Base-by-base conservation (phyloP, 92 coral and sea anemone species). In the Meandrina meandrites region DNA sequence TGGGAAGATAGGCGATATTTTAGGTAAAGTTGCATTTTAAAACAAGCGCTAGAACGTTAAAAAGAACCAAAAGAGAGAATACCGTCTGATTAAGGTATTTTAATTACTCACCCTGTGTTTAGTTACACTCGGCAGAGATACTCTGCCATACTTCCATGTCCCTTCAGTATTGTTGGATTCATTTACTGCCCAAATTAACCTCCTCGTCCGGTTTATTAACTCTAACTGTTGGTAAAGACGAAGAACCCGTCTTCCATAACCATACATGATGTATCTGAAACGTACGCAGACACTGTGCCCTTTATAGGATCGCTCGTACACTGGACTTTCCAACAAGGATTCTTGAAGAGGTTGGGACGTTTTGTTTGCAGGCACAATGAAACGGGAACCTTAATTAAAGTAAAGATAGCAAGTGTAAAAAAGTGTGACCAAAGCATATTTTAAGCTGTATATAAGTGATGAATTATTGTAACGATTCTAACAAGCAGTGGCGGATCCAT, bases 231-330 rank as follows among this genome's bases (percentile, higher is more conserved):
- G 95, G 79, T 82, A 89, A 3, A 94, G 48, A 18, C 94, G 85
- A 62, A 94, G 91, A 42, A 45, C 42, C 40, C 85, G 90, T 22
- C 9, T 64, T 0, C 92, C 98, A 31, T 91, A 79, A 34, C 95
- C 93, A 53, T 83, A 86, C 60, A 93, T 86, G 67, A 86, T 73
- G 58, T 92, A 94, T 19, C 84, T 85, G 85, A 94, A 94, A 76
- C 87, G 80, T 17, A 94, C 72, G 32, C 98, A 94, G 60, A 90
- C 62, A n/a, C 75, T 87, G 73, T 72, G 88, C 22, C 81, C 89
- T 7, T 51, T 60, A 14, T 87, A 81, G n/a, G 92, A 87, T n/a
- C 93, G 91, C 21, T 50, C 86, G 71, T 88, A 88, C 36, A 56
- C 66, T 8, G 91, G 92, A 74, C 96, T 93, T 40, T 83, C 74